phyloP scores from a whole-genome alignment of 2,888 invertebrate genomes.

The Hemithea aestivaria region DNA sequence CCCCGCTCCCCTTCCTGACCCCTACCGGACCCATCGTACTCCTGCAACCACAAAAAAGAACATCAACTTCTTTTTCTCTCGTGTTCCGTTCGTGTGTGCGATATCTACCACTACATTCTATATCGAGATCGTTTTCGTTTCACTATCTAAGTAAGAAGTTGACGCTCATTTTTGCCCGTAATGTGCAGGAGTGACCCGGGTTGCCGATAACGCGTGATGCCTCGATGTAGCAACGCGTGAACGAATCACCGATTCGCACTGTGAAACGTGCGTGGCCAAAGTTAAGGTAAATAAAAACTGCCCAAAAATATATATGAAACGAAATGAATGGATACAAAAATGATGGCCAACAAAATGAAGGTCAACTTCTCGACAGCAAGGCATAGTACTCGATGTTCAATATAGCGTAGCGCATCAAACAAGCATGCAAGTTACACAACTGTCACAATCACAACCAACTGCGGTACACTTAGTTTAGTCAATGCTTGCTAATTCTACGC shows the following conservation, averaged over 20 bases:
- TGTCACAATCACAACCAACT: conserved; percentile 40
- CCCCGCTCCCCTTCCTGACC: conserved; percentile 74
- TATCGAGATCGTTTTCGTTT: conserved; percentile 73
- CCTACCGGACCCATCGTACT: conserved; percentile 87
- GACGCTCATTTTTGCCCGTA: conserved; percentile 92
- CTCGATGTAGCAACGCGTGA: conserved; percentile 68
- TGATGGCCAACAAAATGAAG: conserved; percentile 95
- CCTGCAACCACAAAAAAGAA: conserved; percentile 92
- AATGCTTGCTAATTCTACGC: conserved; percentile 15
- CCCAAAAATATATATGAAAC: conserved; percentile 76
- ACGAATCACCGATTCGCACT: conserved; percentile 63
- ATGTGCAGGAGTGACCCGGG: conserved; percentile 78
- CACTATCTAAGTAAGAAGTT: conserved; percentile 85
- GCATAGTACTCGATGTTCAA: conserved; percentile 73
- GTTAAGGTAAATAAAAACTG: conserved; percentile 60
- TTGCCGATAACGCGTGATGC: conserved; percentile 69
- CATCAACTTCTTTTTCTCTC: conserved; percentile 93
- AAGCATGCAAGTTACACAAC: conserved; percentile 70
- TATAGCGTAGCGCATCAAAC: conserved; percentile 73
- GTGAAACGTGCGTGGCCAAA: conserved; percentile 70
- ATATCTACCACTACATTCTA: conserved; percentile 75
- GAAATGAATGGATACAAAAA: conserved; percentile 82
- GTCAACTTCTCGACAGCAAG: conserved; percentile 95
- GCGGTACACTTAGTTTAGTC: conserved; percentile 18
- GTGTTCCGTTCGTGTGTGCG: conserved; percentile 72